Evolutionary conservation across 2,888 invertebrate species (phyloP), one percentile per base, ranked within the genome.

Genomic region (Busseola fusca): DNA sequence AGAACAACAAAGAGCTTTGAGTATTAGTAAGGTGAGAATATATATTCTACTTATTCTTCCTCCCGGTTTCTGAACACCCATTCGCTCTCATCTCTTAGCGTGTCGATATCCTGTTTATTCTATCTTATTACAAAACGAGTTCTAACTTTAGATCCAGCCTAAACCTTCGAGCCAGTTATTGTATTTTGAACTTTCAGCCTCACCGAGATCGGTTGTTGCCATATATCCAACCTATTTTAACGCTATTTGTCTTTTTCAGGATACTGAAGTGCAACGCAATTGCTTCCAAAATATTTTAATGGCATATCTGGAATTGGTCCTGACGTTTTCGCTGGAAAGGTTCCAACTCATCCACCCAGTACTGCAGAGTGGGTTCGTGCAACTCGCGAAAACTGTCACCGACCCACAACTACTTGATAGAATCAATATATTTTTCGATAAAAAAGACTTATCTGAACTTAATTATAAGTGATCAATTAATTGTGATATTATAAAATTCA

Each of bases 241-340:
- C n/a, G n/a, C 34, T 34, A 34, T 58, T 63, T 69, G 76, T 69
- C 62, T 86, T 89, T 84, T 93, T 52, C 79, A 98, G 97, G 98
- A 99, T 90, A 97, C 97, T 68, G 98, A 98, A 88, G 98, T 98
- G 27, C 98, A 98, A 88, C 96, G 98, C 76, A 97, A 97, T 70
- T 98, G 98, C 30, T 97, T 98, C 95, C 97, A 98, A 42, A 98
- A 99, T 91, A 97, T 98, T 85, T 96, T 99, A 84, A 97, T 98
- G 90, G 98, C 98, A 34, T 97, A 98, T 80, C 96, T 99, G 89
- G 98, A 98, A 89, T 96, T 98, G 83, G 96, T 97, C 18, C 92
- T 97, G 37, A 96, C 97, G 10, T 95, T 98, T 86, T 96, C 97
- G 57, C 93, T 95, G 60, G 96, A 96, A 76, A 94, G 96, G 62